Evolutionary conservation across 2,113 vertebrate genomes (phyloP).

Genomic region (Percopsis transmontana): DNA sequence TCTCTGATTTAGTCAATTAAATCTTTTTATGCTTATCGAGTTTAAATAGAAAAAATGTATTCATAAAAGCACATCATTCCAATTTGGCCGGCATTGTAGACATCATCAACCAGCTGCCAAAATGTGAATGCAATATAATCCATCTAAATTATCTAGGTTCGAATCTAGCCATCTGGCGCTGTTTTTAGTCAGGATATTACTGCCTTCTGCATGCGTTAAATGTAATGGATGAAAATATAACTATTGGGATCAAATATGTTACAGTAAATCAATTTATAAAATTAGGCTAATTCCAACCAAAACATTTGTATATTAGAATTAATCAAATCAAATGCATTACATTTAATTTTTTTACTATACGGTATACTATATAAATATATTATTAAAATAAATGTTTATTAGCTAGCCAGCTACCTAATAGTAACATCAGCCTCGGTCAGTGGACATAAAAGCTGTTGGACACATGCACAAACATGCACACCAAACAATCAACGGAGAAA

Average conservation of each 20-base stretch:
- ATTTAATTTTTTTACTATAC: too few species aligned
- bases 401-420: too few species aligned
- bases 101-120: conserved; percentile 4
- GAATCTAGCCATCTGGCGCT: not conserved
- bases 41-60: not conserved
- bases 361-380: too few species aligned
- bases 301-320: too few species aligned
- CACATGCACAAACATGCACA: not conserved
- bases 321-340: too few species aligned
- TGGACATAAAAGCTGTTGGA: not conserved
- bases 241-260: too few species aligned
- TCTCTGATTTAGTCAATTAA: conserved; percentile 1
- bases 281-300: too few species aligned
- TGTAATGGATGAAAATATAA: conserved; percentile 16
- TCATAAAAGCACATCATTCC: not conserved
- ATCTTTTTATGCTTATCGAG: not conserved
- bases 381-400: too few species aligned
- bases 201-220: not conserved
- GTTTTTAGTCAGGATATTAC: not conserved
- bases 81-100: too few species aligned
- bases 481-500: conserved; percentile 29
- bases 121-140: conserved; percentile 13
- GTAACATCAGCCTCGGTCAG: too few species aligned
- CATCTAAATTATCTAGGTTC: not conserved
- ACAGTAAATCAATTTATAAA: too few species aligned